Evolutionary conservation across 2,888 invertebrate species (phyloP), one percentile per base, ranked within the genome.

Genomic region (Lepidochitona cinerea): DNA sequence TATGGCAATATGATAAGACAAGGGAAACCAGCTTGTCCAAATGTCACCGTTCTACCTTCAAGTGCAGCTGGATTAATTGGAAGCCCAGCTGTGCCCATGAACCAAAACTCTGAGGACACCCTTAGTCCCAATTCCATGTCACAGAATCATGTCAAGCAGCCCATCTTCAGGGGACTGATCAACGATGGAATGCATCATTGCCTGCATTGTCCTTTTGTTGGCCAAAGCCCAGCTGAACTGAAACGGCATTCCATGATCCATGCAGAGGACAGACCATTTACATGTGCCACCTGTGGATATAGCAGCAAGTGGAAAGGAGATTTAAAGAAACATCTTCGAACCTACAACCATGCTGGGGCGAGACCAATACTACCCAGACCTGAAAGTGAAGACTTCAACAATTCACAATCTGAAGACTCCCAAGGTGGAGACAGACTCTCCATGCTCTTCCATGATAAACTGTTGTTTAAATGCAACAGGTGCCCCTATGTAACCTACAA

Each of bases 231-330:
- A 23, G 88, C 90, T 0, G 90, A 90, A 73, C 83, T 89, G 33
- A 85, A 84, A 69, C 82, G 89, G 14, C 90, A 90, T 76, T 79
- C 84, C 12, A 81, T 87, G 6, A 81, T 89, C 6, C 90, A 90
- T 75, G 88, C 88, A 1, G 89, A 89, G 64, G 86, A 86, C 74
- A 89, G 89, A 68, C 90, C 90, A 18, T 90, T 85, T 75, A 81
- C 75, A 33, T 90, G 90, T 74, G 76, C 80, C 18, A 82, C 85
- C 35, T 90, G 90, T 81, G 85, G 86, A 9, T 89, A 90, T 77
- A 85, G 87, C 64, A 86, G 88, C 23, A 84, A 88, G 70, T 90
- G 89, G 89, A 89, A 89, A 71, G 89, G 89, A 77, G 90, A 90
- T 75, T 76, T 90, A 52, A 90, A 89, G 79, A 89, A 89, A 71